Base-by-base conservation (phyloP, 2,888 invertebrate species). In the Barypeithes pellucidus region DNA sequence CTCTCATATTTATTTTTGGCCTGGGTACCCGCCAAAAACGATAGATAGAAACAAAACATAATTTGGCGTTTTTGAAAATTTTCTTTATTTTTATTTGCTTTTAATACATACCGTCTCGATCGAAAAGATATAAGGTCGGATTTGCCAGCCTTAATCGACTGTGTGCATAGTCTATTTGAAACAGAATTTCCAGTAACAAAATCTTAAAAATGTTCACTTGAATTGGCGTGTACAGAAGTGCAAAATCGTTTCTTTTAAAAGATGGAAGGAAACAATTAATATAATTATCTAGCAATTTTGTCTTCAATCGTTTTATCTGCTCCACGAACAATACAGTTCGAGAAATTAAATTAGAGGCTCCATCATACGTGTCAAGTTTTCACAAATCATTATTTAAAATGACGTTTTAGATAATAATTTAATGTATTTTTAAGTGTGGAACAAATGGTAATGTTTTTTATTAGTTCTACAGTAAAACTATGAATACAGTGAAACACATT, bases 231-330 rank as follows among this genome's bases (percentile, higher is more conserved):
- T 36, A 20, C 33, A 16, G 14, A 57, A 1, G 29, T 8, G 29
- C 9, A 50, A n/a, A 9, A 29, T n/a, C 52, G 14, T 11, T 45
- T 4, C 50, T 50, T 24, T 50, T 1, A 50, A 9, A 50, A 50
- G 20, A 50, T 59, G 29, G 63, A 63, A 45, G 29, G 63, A 63
- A 45, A 47, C 63, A 24, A 29, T 63, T 63, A n/a, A 63, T 63
- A 16, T 33, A 65, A 52, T 65, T 52, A 29, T 65, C 50, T 36
- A 18, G 65, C 39, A 50, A 50, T 65, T 65, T 47, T 65, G 22
- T 52, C 65, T 50, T 52, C 1, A 29, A 29, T 29, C 29, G 29
- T 18, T 20, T 52, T 47, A 63, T 50, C 50, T 29, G 5, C 33
- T 33, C 12, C 20, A 50, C 50, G 33, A 52, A 65, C 52, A 52